A percentile compares a stretch with the other conserved stretches of the same genome.
Conservation (phyloP, 2,797 vertebrate genomes). For the Pygocentrus nattereri region DNA sequence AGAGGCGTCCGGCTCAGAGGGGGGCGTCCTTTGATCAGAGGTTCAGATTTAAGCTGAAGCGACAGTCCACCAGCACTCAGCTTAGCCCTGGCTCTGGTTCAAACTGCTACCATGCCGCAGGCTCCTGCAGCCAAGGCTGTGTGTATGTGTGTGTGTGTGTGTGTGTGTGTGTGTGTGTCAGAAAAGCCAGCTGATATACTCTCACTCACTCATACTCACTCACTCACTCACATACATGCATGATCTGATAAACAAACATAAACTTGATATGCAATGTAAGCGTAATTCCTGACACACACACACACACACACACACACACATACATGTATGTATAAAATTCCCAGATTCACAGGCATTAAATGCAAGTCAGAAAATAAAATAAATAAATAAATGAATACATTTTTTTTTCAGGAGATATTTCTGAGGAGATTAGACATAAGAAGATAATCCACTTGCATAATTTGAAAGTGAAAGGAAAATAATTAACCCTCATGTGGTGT, state of each 20-base stretch:
- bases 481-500: too few relatives aligned
- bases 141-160: slow-evolving; percentile 1
- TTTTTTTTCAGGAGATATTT: too few relatives aligned
- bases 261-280: background rate
- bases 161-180: slow-evolving; percentile 25
- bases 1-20: slow-evolving; percentile 21
- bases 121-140: slow-evolving; percentile 37
- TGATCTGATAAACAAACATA: slow-evolving; percentile 41
- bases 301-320: too few relatives aligned
- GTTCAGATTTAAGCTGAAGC: slow-evolving; percentile 61
- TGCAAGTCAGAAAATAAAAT: too few relatives aligned
- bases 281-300: background rate
- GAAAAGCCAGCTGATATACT: slow-evolving; percentile 24
- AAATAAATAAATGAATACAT: too few relatives aligned
- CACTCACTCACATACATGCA: slow-evolving; percentile 33
- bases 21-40: slow-evolving; percentile 60
- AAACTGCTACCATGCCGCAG: slow-evolving; percentile 51
- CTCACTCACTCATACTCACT: slow-evolving; percentile 34
- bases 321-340: too few relatives aligned
- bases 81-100: slow-evolving; percentile 61
- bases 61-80: slow-evolving; percentile 65
- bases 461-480: too few relatives aligned
- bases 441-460: too few relatives aligned
- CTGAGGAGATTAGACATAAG: too few relatives aligned
- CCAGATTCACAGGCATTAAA: too few relatives aligned